A percentile compares a stretch with the other conserved stretches of the same genome.
Evolutionary conservation across 2,888 invertebrate species (phyloP).

Genomic region (Anthrax anthrax): DNA sequence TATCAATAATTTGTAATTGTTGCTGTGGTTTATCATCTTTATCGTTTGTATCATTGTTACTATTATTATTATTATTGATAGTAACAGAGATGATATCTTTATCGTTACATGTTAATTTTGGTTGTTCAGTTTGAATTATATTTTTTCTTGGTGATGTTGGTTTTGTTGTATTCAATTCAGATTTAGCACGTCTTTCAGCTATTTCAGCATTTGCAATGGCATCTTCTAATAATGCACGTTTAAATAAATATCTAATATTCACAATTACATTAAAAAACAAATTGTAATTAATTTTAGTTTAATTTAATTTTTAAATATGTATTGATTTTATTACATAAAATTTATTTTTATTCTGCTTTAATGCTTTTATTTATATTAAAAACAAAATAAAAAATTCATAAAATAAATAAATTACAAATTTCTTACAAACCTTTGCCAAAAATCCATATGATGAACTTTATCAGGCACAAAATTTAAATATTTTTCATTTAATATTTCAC

Average conservation of each 20-base stretch:
- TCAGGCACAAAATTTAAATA: constrained; percentile 48
- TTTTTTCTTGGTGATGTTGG: constrained; percentile 10
- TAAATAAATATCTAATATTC: constrained; percentile 68
- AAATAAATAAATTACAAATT: background rate
- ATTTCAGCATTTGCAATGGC: constrained; percentile 54
- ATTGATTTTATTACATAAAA: background rate
- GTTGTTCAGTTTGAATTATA: constrained; percentile 14
- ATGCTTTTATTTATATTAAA: background rate
- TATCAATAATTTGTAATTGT: constrained; percentile 5
- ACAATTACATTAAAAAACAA: constrained; percentile 6
- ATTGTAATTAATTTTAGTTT: background rate
- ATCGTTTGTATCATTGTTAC: background rate
- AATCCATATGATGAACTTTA: constrained; percentile 54
- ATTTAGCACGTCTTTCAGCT: constrained; percentile 34
- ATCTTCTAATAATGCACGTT: constrained; percentile 62
- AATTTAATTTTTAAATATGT: no score
- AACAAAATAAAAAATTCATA: no score
- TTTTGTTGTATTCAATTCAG: constrained; percentile 13
- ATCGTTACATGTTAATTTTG: constrained; percentile 9
- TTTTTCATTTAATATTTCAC: constrained; percentile 34
- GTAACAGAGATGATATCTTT: constrained; percentile 1
- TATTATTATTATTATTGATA: background rate
- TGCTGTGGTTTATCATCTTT: background rate
- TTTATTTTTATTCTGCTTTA: no score
- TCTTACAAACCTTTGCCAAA: constrained; percentile 55